Conservation (phyloP, 1,140 invertebrate genomes). For the Homalodisca vitripennis region DNA sequence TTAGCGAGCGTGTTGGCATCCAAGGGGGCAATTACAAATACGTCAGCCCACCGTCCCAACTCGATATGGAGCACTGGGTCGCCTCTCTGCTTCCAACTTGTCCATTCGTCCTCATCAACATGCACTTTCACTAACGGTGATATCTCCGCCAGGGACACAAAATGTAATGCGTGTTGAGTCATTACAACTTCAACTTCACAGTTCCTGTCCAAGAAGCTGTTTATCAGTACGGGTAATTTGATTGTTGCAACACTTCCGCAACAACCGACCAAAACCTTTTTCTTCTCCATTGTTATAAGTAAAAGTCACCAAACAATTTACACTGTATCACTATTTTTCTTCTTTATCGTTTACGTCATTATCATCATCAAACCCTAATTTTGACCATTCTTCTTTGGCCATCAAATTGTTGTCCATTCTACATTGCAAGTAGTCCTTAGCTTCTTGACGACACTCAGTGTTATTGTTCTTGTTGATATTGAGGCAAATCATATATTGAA, state of each 20-base stretch:
- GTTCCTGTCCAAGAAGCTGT: conserved; percentile 17
- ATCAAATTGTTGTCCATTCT: conserved; percentile 93
- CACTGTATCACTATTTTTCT: conserved; percentile 9
- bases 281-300: conserved; percentile 38
- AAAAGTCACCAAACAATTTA: background rate
- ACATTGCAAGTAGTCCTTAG: conserved; percentile 85
- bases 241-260: conserved; percentile 93
- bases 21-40: conserved; percentile 90
- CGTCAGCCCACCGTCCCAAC: conserved; percentile 92
- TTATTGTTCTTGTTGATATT: conserved; percentile 71
- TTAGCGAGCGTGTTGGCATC: conserved; percentile 98
- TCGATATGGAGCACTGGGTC: conserved; percentile 98
- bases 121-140: conserved; percentile 58
- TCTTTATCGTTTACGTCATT: conserved; percentile 32
- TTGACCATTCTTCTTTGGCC: conserved; percentile 87
- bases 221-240: conserved; percentile 61
- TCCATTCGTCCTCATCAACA: conserved; percentile 89
- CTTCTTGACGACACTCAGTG: conserved; percentile 69
- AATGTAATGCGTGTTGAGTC: conserved; percentile 85
- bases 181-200: conserved; percentile 70
- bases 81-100: conserved; percentile 81
- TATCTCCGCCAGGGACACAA: conserved; percentile 68
- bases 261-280: conserved; percentile 73
- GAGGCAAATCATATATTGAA: conserved; percentile 89
- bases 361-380: conserved; percentile 66